Percentiles rank a stretch among this genome's conserved stretches.
phyloP scores from a whole-genome alignment of 2,888 invertebrate species.

The Melieria omissa region DNA sequence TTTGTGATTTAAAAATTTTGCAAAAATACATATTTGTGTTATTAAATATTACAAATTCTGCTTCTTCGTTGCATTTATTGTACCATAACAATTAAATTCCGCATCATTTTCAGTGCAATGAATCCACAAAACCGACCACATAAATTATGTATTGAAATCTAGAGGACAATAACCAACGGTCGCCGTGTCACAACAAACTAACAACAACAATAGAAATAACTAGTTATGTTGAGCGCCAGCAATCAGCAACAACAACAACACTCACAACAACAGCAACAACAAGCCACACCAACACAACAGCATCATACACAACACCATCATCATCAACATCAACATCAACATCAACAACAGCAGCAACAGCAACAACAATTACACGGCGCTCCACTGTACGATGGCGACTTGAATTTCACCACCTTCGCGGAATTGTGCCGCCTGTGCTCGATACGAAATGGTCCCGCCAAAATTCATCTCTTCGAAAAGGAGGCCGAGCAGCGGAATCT shows the following conservation, averaged over 20 bases:
- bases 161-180: constrained; percentile 30
- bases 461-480: constrained; percentile 78
- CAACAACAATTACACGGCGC: constrained; percentile 63
- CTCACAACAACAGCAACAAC: constrained; percentile 41
- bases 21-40: too few relatives aligned
- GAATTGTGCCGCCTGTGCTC: constrained; percentile 79
- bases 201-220: constrained; percentile 27
- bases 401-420: constrained; percentile 75
- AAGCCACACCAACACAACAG: constrained; percentile 43
- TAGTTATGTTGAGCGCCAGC: constrained; percentile 60
- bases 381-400: constrained; percentile 68
- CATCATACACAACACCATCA: constrained; percentile 41
- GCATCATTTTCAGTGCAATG: too few relatives aligned
- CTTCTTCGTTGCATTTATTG: too few relatives aligned
- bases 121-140: too few relatives aligned
- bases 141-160: constrained; percentile 28
- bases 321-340: constrained; percentile 43
- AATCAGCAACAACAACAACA: constrained; percentile 49
- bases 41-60: too few relatives aligned
- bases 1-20: too few relatives aligned
- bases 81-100: too few relatives aligned
- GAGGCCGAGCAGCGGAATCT: constrained; percentile 78
- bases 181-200: background rate
- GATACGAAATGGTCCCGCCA: constrained; percentile 75
- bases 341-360: constrained; percentile 46